Evolutionary conservation across 2,888 invertebrate species (phyloP), one percentile per base, ranked within the genome.

Genomic region (Linnaemya tessellans): DNA sequence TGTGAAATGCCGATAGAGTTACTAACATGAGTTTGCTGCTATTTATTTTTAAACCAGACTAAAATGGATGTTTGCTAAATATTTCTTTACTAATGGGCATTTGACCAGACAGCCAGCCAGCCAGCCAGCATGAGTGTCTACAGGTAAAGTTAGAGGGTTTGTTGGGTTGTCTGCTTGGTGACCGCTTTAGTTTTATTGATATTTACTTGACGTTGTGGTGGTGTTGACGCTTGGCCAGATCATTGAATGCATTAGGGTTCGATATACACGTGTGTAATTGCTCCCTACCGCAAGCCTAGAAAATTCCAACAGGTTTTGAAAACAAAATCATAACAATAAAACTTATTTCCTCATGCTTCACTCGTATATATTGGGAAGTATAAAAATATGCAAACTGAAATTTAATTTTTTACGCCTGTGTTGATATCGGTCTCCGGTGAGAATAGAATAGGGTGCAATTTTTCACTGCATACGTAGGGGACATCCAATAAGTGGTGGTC

Each of bases 1-100:
- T 78, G 78, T 78, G 73, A 67, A 71, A 38, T 41, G 15, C 46
- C 22, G 8, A 30, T 58, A 25, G 11, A 64, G 22, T 67, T 56
- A 54, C 46, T 64, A n/a, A 64, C 22, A 22, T 46, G 10, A 43
- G 25, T 35, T 79, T 38, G 1, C n/a, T 73, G 1, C 15, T 73
- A 46, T 65, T 43, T 18, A 49, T 18, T 51, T 10, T 10, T 41
- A 13, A 41, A 13, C 10, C 13, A 41, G 51, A 20, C 10, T 51
- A 9, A 51, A 51, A 51, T 30, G 51, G 35, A 20, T 49, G 60
- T 22, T 73, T 60, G 49, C 11, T 35, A 5, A 30, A 5, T 49
- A n/a, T 11, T 3, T 18, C n/a, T 49, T 49, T 18, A n/a, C 11
- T 46, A 2, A 46, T 46, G 15, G 38, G 9, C 15, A 15, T 15